phyloP scores from a whole-genome alignment of 2,113 vertebrate genomes.

The Chiloscyllium plagiosum region DNA sequence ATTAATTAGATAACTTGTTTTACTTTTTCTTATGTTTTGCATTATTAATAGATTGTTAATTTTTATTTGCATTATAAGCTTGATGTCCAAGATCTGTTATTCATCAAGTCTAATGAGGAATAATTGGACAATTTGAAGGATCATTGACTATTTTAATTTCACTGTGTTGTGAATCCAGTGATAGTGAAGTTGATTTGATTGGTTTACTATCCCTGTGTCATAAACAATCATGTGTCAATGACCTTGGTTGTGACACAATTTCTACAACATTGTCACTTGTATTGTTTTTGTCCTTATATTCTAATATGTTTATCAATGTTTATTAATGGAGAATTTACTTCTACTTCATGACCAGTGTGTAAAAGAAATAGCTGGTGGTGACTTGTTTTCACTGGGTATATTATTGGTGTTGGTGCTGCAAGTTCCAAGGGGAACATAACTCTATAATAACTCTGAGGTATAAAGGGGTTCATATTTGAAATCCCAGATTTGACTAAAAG shows the following conservation, averaged over 20 bases:
- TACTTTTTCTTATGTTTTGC: too few species aligned
- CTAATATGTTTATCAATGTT: neutral
- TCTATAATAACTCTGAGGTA: too few species aligned
- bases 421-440: neutral
- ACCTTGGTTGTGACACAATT: neutral
- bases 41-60: too few species aligned
- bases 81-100: too few species aligned
- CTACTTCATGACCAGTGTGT: neutral
- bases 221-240: neutral
- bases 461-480: neutral
- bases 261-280: neutral
- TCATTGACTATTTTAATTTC: too few species aligned
- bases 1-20: too few species aligned
- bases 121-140: too few species aligned
- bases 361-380: neutral
- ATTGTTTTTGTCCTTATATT: neutral
- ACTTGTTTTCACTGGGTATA: neutral
- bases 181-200: too few species aligned
- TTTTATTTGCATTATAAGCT: too few species aligned
- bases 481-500: neutral
- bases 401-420: neutral
- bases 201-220: too few species aligned
- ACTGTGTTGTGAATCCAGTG: too few species aligned
- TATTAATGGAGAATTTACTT: neutral
- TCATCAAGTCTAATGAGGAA: too few species aligned